Evolutionary conservation across 2,113 vertebrate species (phyloP).

Genomic region (Rhodinocichla rosea): DNA sequence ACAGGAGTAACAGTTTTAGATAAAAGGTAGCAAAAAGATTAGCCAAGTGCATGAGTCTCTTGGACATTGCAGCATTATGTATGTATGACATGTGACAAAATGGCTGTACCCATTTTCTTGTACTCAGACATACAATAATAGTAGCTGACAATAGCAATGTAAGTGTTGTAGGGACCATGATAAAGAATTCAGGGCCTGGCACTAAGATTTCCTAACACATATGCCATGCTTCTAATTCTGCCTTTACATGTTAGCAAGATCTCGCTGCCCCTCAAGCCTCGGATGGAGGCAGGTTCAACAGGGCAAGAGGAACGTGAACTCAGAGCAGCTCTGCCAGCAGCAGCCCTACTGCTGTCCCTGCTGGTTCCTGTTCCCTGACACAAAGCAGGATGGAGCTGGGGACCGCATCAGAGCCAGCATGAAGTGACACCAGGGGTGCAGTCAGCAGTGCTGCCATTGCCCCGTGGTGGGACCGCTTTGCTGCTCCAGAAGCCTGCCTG

Average conservation of each 20-base stretch:
- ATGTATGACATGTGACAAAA: neutral
- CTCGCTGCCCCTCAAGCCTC: neutral
- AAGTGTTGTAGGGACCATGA: rapidly evolving
- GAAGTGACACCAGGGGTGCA: neutral
- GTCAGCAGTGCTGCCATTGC: neutral
- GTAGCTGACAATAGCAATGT: neutral
- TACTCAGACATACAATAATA: neutral
- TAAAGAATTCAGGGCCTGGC: neutral
- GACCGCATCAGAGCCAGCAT: rapidly evolving
- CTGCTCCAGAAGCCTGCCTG: neutral
- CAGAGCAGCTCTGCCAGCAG: neutral
- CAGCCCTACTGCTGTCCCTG: neutral
- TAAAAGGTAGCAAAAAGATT: neutral
- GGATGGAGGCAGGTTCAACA: neutral
- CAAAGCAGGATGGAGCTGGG: neutral
- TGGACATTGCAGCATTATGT: neutral
- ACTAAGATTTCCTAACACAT: neutral
- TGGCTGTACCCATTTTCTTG: neutral
- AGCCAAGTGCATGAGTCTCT: neutral
- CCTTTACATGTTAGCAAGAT: neutral
- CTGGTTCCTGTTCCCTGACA: neutral
- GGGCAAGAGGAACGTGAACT: neutral
- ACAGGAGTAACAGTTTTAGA: neutral
- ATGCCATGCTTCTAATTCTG: neutral
- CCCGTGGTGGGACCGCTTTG: rapidly evolving